Evolutionary conservation across 2,888 invertebrate genomes (phyloP).

Genomic region (Rotaria socialis): DNA sequence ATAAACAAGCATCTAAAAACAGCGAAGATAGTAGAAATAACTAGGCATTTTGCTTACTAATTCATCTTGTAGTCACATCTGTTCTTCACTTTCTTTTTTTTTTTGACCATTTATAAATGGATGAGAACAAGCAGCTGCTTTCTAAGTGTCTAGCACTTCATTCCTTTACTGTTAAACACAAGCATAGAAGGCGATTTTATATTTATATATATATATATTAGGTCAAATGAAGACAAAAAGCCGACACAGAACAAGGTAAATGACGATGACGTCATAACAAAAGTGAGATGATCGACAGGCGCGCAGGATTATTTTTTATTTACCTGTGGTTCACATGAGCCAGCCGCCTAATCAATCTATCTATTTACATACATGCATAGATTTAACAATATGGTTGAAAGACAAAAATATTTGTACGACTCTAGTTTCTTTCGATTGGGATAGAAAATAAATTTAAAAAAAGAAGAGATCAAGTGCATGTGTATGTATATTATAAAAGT

Average conservation of each 20-base stretch:
- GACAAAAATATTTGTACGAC: constrained; percentile 7
- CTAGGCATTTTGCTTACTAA: background rate
- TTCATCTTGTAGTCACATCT: background rate
- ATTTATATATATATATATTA: background rate
- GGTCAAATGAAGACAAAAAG: constrained; percentile 16
- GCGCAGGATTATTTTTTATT: background rate
- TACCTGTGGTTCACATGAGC: background rate
- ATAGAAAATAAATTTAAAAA: background rate
- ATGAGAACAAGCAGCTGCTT: constrained; percentile 19
- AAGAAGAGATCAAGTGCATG: background rate
- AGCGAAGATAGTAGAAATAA: background rate
- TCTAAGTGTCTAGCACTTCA: constrained; percentile 13
- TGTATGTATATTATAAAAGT: background rate
- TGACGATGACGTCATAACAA: constrained; percentile 3
- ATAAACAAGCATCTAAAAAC: background rate
- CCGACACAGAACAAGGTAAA: constrained; percentile 4
- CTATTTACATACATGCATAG: background rate
- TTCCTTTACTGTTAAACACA: background rate
- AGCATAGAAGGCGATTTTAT: background rate
- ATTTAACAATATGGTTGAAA: background rate
- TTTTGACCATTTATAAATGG: background rate
- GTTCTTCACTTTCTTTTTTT: background rate
- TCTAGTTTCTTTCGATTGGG: background rate
- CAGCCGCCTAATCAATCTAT: constrained; percentile 1
- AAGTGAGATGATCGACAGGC: constrained; percentile 7